Evolutionary conservation across 2,113 vertebrate genomes (phyloP), one percentile per base, ranked within the genome.

Genomic region (Amphilophus citrinellus): DNA sequence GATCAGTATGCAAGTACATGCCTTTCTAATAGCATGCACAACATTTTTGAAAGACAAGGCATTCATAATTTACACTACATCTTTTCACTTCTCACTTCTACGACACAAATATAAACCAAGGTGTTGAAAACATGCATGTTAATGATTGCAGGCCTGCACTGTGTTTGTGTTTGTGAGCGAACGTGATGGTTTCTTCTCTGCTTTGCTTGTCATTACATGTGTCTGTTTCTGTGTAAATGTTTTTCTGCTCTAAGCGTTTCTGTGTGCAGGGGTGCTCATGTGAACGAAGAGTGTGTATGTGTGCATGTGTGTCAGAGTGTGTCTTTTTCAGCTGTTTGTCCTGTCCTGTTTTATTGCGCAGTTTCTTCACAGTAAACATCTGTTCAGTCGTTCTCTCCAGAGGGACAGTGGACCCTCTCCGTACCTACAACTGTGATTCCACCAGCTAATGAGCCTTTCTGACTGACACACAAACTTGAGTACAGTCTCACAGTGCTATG

Each of bases 391-490:
- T 73, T 78, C 77, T 83, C 85, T 88, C 87, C 75, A 22, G 84
- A 73, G 92, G 91, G 75, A 90, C 84, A 61, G 61, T 78, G 85
- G 86, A 87, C 91, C 57, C 20, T 79, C 76, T 89, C 84, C 59
- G 50, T 68, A 88, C 90, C 91, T 83, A 85, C 86, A 63, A 84
- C 88, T 83, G 92, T 53, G 84, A 84, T 83, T 91, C 80, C 73
- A 86, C 68, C 80, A 63, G 85, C 88, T 93, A 94, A 95, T 93
- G 86, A 94, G 87, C 87, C 84, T 66, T 85, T 71, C 50, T 93
- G 86, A 89, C 82, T 83, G 80, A 82, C 63, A 42, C 76, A 84
- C 18, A 71, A 37, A 63, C 75, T 66, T 2, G 32, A 59, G 32
- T 76, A 62, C 24, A 35, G 42, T 20, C 47, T 30, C 30, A 58